These are phyloP conservation scores for Galerucella nymphaeae DNA, from an alignment of 2,888 invertebrate species.

Conservation along the genomic window DNA sequence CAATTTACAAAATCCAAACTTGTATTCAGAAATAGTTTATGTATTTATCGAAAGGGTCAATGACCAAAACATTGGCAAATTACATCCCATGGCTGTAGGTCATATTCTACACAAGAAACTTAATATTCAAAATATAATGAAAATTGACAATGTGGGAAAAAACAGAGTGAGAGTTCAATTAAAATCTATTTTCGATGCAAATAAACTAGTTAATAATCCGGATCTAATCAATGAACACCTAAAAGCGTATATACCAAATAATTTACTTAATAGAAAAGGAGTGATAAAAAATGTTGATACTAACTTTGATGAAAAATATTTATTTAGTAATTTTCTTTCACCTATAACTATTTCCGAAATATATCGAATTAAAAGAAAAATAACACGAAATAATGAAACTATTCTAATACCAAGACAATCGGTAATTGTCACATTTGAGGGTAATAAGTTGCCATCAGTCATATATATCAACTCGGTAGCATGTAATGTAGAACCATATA, in stretches of 20 bases:
- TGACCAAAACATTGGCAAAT: conserved; percentile 5
- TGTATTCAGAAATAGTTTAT: not conserved
- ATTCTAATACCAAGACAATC: no score
- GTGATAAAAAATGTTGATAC: no score
- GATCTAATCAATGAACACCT: conserved; percentile 10
- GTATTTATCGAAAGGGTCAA: no score
- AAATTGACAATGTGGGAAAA: conserved; percentile 21
- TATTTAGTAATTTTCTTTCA: no score
- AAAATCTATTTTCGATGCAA: conserved; percentile 15
- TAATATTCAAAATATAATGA: conserved; percentile 16
- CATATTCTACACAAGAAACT: conserved; percentile 18
- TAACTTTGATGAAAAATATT: no score
- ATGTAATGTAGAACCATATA: conserved; percentile 12
- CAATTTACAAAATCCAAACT: not conserved
- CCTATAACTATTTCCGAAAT: no score
- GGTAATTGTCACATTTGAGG: not conserved
- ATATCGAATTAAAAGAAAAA: no score
- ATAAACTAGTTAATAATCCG: conserved; percentile 16
- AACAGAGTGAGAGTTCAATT: conserved; percentile 25
- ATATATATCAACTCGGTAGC: conserved; percentile 8
- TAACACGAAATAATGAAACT: no score
- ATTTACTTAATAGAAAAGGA: conserved; percentile 15
- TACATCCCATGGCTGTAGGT: not conserved
- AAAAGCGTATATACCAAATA: conserved; percentile 24
- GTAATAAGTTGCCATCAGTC: not conserved